These are phyloP conservation scores for Laticauda laticaudata DNA, from an alignment of 2,113 vertebrate genomes.

Conservation along the genomic window DNA sequence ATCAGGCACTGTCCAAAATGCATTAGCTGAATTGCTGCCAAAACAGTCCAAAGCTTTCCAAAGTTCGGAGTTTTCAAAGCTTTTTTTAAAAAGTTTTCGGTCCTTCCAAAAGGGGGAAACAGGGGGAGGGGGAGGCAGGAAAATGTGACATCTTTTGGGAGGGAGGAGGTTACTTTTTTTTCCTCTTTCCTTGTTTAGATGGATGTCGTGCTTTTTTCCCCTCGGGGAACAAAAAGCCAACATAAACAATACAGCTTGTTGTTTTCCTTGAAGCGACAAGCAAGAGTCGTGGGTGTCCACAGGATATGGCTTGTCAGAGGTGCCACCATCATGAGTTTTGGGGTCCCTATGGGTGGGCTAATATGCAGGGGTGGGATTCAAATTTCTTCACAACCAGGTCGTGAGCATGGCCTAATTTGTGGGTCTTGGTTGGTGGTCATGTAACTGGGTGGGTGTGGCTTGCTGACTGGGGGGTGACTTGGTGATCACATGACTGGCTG, in stretches of 20 bases:
- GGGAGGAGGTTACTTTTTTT: neutral
- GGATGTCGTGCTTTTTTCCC: neutral
- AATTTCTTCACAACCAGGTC: too few species aligned
- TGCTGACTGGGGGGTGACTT: too few species aligned
- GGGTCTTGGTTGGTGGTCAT: too few species aligned
- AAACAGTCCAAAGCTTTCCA: neutral
- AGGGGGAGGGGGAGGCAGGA: neutral
- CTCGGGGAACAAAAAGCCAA: neutral
- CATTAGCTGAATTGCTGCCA: neutral
- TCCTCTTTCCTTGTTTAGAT: neutral
- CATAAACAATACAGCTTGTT: neutral
- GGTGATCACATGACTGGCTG: too few species aligned
- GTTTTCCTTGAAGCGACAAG: neutral
- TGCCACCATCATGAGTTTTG: neutral
- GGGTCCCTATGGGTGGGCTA: too few species aligned
- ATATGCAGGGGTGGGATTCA: too few species aligned
- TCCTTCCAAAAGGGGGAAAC: neutral
- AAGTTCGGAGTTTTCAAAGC: too few species aligned
- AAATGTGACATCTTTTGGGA: neutral
- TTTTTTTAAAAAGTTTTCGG: neutral
- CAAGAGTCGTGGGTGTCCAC: neutral
- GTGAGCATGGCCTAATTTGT: too few species aligned
- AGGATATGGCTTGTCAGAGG: neutral
- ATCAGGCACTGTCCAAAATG: too few species aligned
- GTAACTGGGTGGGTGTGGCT: too few species aligned